Conservation (phyloP, 2,888 invertebrate genomes). For the Pecten maximus region DNA sequence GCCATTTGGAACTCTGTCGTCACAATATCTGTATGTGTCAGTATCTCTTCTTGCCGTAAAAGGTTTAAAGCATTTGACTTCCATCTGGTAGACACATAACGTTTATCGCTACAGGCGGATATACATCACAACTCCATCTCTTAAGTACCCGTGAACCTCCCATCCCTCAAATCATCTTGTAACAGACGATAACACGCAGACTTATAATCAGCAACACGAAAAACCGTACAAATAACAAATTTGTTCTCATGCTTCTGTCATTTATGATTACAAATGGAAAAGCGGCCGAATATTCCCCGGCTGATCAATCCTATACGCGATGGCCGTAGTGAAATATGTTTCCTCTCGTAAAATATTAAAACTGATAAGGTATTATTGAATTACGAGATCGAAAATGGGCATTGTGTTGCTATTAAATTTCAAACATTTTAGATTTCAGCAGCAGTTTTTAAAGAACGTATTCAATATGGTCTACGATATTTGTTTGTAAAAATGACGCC, state of each 20-base stretch:
- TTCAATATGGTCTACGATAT: too few relatives aligned
- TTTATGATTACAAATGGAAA: neutral
- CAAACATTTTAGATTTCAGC: too few relatives aligned
- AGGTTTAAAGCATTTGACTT: neutral
- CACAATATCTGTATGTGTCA: too few relatives aligned
- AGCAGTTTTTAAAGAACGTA: too few relatives aligned
- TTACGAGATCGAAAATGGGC: too few relatives aligned
- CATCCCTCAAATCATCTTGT: neutral
- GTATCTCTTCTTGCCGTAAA: neutral
- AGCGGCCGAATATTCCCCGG: neutral
- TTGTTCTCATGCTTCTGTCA: neutral
- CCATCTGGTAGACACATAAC: neutral
- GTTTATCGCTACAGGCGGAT: neutral
- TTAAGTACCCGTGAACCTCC: neutral
- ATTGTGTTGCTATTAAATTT: too few relatives aligned
- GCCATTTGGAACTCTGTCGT: too few relatives aligned
- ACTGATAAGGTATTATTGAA: neutral
- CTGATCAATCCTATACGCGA: neutral
- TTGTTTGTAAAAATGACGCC: too few relatives aligned
- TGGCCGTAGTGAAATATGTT: neutral
- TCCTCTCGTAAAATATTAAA: neutral
- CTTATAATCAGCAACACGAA: neutral
- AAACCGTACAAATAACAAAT: neutral
- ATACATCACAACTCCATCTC: neutral
- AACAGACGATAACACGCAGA: neutral